Evolutionary conservation across 2,797 vertebrate genomes (phyloP), one percentile per base, ranked within the genome.

Genomic region (Lutjanus campechanus): DNA sequence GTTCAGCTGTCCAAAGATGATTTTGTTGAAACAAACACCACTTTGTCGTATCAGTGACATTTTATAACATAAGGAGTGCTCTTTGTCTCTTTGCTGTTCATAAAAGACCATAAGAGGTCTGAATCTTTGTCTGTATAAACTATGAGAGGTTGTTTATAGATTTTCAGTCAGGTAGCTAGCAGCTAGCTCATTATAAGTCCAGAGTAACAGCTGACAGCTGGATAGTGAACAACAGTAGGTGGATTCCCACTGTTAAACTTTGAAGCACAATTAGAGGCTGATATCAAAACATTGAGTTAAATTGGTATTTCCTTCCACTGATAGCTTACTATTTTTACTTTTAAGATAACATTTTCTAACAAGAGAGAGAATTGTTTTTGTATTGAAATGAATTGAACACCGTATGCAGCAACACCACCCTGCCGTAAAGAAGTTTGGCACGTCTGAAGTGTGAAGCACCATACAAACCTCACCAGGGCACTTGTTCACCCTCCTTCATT

Each of bases 391-490:
- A 29, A 29, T 43, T 5, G 19, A 62, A 29, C 40, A 16, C 15
- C 41, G 2, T 11, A 5, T 65, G 11, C 16, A 7, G 46, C 50
- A 22, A 40, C 7, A 11, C n/a, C 22, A 12, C 22, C 19, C 44
- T 58, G 12, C 46, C 46, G 54, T 43, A 46, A 22, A 56, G 25
- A 69, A 16, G 8, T 49, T 60, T 41, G 19, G 4, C 29, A 53
- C 10, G 49, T 65, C 5, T 51, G 9, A 41, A 36, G 17, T 20
- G 11, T 63, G 36, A 79, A 41, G 10, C 15, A 62, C 51, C 12
- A 36, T 47, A 17, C 53, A 70, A 36, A 72, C 67, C 40, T 84
- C 65, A 81, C 73, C 62, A 79, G 67, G n/a, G 50, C 53, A 50
- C 63, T 71, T 46, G 11, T 22, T 83, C 64, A 56, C 79, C 67